Conservation (phyloP, 2,797 vertebrate genomes). For the Alauda arvensis region DNA sequence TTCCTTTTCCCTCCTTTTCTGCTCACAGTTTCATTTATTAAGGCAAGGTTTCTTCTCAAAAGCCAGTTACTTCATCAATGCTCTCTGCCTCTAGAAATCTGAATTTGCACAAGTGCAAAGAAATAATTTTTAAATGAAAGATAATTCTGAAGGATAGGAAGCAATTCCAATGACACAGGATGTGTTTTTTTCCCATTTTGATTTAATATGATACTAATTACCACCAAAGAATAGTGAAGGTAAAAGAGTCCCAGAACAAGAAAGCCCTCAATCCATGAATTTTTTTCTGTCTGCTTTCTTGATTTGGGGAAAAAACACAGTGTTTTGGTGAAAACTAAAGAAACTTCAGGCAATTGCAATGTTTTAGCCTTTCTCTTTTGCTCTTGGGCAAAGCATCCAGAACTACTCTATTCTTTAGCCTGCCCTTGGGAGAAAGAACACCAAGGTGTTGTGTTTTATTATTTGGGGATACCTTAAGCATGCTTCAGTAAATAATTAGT, state of each 20-base stretch:
- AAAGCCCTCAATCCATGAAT: neutral
- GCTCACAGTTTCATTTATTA: neutral
- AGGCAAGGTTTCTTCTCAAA: conserved; percentile 30
- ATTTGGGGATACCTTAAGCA: neutral
- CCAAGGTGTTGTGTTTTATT: neutral
- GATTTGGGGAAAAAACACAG: neutral
- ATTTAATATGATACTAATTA: conserved; percentile 20
- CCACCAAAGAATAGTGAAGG: neutral
- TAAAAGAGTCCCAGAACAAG: neutral
- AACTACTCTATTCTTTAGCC: neutral
- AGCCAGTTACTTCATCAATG: neutral
- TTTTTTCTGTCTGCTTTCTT: neutral
- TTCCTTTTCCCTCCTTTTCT: neutral
- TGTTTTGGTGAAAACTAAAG: neutral
- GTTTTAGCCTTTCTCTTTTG: neutral
- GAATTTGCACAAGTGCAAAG: conserved; percentile 21
- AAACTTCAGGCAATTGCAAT: conserved; percentile 7
- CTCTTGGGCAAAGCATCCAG: neutral
- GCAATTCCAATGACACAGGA: neutral
- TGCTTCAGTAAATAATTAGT: conserved; percentile 1
- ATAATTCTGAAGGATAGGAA: conserved; percentile 21
- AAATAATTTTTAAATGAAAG: conserved; percentile 24
- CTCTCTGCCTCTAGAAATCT: conserved; percentile 42
- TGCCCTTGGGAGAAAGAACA: neutral
- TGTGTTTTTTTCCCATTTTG: conserved; percentile 10